Evolutionary conservation across 2,888 invertebrate species (phyloP).

Genomic region (Dioctria linearis): DNA sequence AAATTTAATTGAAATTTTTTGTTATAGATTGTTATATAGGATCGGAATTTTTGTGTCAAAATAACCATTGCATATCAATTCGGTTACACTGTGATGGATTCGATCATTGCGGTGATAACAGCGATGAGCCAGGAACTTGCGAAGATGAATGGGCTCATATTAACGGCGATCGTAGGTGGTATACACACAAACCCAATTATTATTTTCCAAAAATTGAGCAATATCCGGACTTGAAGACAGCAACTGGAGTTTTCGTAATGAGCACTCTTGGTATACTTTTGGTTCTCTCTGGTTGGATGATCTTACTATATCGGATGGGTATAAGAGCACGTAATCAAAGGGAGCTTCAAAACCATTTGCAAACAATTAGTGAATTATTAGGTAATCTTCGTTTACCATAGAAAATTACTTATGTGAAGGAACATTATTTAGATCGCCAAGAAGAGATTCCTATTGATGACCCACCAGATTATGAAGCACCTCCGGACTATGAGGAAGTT

Average conservation of each 20-base stretch:
- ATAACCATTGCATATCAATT: slow-evolving; percentile 79
- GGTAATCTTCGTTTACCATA: slow-evolving; percentile 68
- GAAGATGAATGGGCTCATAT: slow-evolving; percentile 74
- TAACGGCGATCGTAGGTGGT: slow-evolving; percentile 75
- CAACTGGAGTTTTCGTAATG: slow-evolving; percentile 77
- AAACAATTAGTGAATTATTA: slow-evolving; percentile 79
- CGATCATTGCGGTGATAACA: slow-evolving; percentile 83
- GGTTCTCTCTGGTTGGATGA: slow-evolving; percentile 76
- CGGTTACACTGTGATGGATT: slow-evolving; percentile 82
- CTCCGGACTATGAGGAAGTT: slow-evolving; percentile 81
- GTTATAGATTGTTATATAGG: slow-evolving; percentile 77
- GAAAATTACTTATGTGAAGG: slow-evolving; percentile 48
- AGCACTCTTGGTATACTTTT: slow-evolving; percentile 77
- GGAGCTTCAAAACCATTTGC: slow-evolving; percentile 77
- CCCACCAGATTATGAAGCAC: slow-evolving; percentile 80
- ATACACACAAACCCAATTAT: slow-evolving; percentile 79
- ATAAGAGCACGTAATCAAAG: slow-evolving; percentile 76
- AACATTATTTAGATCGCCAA: slow-evolving; percentile 72
- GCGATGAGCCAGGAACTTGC: slow-evolving; percentile 78
- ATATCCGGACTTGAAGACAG: slow-evolving; percentile 78
- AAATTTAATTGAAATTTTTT: no score
- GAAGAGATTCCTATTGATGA: slow-evolving; percentile 71
- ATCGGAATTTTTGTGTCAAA: slow-evolving; percentile 80
- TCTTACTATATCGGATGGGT: slow-evolving; percentile 77
- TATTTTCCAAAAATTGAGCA: slow-evolving; percentile 80